These are phyloP conservation scores for Chalcosyrphus nemorum DNA, from an alignment of 2,888 invertebrate genomes.

Conservation along the genomic window DNA sequence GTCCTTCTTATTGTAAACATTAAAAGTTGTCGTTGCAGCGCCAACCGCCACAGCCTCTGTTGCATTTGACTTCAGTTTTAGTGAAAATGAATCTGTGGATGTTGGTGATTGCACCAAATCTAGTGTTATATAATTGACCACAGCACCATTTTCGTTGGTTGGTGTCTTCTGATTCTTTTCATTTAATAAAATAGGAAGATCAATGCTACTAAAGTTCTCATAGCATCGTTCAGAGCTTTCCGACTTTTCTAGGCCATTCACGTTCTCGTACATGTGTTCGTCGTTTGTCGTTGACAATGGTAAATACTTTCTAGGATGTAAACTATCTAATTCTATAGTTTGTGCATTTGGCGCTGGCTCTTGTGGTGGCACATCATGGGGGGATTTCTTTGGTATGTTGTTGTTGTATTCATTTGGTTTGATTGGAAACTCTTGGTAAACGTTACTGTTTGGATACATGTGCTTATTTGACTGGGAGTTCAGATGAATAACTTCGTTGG, in stretches of 20 bases:
- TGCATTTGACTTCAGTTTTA: conserved; percentile 53
- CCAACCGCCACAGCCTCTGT: too few relatives aligned
- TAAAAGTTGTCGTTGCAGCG: background rate
- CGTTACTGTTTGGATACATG: conserved; percentile 82
- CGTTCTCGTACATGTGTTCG: conserved; percentile 78
- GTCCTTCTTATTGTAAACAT: conserved; percentile 35
- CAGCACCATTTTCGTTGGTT: conserved; percentile 59
- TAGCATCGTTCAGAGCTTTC: conserved; percentile 77
- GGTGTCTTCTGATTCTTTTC: conserved; percentile 54
- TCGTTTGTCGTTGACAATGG: too few relatives aligned
- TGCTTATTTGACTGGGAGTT: conserved; percentile 76
- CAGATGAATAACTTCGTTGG: conserved; percentile 84
- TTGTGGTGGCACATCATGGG: conserved; percentile 80
- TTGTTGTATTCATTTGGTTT: conserved; percentile 76
- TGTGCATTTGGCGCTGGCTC: conserved; percentile 79
- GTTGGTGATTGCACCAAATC: conserved; percentile 80
- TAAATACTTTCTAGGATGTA: conserved; percentile 50
- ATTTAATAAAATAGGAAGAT: conserved; percentile 75
- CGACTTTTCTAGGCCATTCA: conserved; percentile 73
- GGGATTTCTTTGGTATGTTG: conserved; percentile 75
- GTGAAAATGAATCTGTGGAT: conserved; percentile 74
- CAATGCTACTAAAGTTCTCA: conserved; percentile 78
- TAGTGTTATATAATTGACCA: conserved; percentile 81
- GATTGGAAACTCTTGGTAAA: conserved; percentile 84
- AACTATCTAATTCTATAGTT: conserved; percentile 19